Conservation (phyloP, 2,888 invertebrate genomes). For the Eupelmus urozonus region DNA sequence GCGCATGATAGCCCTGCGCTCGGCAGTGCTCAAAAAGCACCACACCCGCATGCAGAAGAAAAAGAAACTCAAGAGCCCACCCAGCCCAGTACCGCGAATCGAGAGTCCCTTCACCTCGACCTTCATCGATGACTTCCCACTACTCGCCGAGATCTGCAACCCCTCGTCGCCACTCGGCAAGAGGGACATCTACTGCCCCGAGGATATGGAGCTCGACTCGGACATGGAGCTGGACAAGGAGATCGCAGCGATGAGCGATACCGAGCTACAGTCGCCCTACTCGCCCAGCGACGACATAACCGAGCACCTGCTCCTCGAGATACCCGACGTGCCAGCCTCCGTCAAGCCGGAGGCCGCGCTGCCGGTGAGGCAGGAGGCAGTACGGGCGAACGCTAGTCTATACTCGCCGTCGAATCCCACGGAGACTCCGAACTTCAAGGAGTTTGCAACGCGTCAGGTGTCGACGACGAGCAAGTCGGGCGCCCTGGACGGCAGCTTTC, state of each 20-base stretch:
- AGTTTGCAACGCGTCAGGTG: background rate
- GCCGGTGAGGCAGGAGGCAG: too few species aligned
- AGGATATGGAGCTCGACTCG: constrained; percentile 75
- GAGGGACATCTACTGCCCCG: constrained; percentile 61
- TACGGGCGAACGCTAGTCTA: constrained; percentile 27
- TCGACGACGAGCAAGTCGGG: background rate
- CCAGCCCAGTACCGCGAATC: constrained; percentile 55
- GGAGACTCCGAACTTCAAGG: constrained; percentile 32
- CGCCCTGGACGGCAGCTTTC: constrained; percentile 12
- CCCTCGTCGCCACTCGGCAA: constrained; percentile 56
- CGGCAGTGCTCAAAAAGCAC: constrained; percentile 84
- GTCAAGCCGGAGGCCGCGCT: background rate
- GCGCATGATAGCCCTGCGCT: constrained; percentile 83
- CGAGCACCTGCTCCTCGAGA: background rate
- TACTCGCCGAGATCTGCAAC: constrained; percentile 61
- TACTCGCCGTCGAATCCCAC: constrained; percentile 63
- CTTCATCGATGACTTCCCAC: constrained; percentile 68
- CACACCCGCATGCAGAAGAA: constrained; percentile 77
- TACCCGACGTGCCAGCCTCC: background rate
- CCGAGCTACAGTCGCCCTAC: constrained; percentile 67
- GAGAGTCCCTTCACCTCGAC: constrained; percentile 72
- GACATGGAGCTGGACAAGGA: constrained; percentile 72
- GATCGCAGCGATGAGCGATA: background rate
- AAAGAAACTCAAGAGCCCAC: constrained; percentile 48
- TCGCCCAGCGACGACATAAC: constrained; percentile 72